Base-by-base conservation (phyloP, 2,888 invertebrate species). In the Seira musarum region DNA sequence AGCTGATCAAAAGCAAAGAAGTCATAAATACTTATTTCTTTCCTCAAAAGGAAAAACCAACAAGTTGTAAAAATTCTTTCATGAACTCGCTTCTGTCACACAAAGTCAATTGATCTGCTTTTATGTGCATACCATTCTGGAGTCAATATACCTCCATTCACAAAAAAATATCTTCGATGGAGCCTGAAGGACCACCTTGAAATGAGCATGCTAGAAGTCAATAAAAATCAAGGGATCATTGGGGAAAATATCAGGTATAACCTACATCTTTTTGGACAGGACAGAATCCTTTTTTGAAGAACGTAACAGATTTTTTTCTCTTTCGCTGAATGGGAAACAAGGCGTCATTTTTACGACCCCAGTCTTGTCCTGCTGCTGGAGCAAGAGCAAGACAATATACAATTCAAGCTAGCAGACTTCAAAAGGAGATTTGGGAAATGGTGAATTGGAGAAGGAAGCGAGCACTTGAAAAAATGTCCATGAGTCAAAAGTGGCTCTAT, bases 31-130 rank as follows among this genome's bases (percentile, higher is more conserved):
- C 30, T 30, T 30, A 30, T 30, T 30, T 24, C 19, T 63, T 65
- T 78, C 67, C 5, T 67, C 61, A 30, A 25, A n/a, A 65, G 57
- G 30, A 60, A 76, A 79, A 73, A 64, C 69, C 79, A 79, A 73
- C 79, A 79, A 79, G 79, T 79, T 79, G 79, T 79, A 79, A 79
- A 79, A 79, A 79, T 72, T 72, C 77, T 61, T 67, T 78, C 63
- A 63, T 78, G 72, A 78, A 72, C 72, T 72, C 35, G 57, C 49
- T 35, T 53, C 17, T 77, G 77, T 77, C 70, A 77, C 77, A 71
- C 71, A 49, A 24, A 77, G 71, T 71, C 77, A 77, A 77, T 77
- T 71, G 77, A 77, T 71, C 46, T 71, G 57, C 53, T 21, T 61
- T 64, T 19, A 64, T 61, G 17, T 6, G 46, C 63, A 71, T 21